Evolutionary conservation across 2,113 vertebrate species (phyloP), one percentile per base, ranked within the genome.

Genomic region (Oncorhynchus kisutch): DNA sequence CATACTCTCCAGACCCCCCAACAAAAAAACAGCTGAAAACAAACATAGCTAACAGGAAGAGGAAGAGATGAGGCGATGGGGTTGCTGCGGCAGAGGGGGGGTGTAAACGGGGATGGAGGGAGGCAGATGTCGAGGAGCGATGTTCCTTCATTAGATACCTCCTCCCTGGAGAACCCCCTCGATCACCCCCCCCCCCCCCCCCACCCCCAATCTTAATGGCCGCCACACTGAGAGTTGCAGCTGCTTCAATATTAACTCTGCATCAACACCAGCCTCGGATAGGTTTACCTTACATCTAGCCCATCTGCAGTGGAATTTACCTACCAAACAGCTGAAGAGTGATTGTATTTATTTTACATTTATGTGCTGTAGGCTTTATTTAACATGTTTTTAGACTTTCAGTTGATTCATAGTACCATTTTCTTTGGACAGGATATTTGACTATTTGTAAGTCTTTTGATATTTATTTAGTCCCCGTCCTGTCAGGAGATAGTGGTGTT

Each of bases 211-310:
- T 78, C 84, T 85, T 89, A 89, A 91, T 88, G 90, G 84, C 51
- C 64, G 82, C 45, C 67, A 75, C 80, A 74, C 88, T 86, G 87
- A 88, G 77, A 87, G 79, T 85, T 89, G 82, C 90, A 91, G 85
- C 87, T 91, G 88, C 81, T 87, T 86, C 87, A 85, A 88, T 87
- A 85, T 88, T 88, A 83, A 83, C 82, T 84, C 74, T 74, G 80
- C 83, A 84, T 85, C 81, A 7, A 62, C 51, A 54, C 13, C 51
- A 54, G 14, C 51, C 51, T 16, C 16, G 16, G 51, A 54, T 5
- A 5, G 16, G 51, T 54, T 54, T 54, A 54, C 51, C 14, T 54
- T 54, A 54, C 51, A 54, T 54, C 14, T 54, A 54, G 12, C 39
- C 51, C 51, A 4, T 1, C 51, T 18, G 51, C 51, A 54, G 51